phyloP scores from a whole-genome alignment of 1,140 invertebrate species.

The Akabosia matsudoensis region DNA sequence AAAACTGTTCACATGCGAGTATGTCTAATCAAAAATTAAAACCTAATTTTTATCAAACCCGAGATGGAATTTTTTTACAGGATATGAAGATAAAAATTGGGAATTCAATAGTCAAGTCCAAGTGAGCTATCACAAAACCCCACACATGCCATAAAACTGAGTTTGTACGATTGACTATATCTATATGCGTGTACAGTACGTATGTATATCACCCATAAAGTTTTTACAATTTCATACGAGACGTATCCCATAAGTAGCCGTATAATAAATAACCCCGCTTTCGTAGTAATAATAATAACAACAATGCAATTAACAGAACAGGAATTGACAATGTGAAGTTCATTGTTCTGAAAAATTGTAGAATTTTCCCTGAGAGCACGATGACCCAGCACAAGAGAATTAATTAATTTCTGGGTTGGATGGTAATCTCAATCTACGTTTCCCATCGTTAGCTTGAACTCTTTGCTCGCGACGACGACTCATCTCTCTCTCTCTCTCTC shows the following conservation, averaged over 20 bases:
- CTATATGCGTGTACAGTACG: too few relatives aligned
- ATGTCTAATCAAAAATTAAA: too few relatives aligned
- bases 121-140: background rate
- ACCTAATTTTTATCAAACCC: too few relatives aligned
- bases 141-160: too few relatives aligned
- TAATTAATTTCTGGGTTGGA: conserved; percentile 24
- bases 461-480: background rate
- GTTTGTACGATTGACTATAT: too few relatives aligned
- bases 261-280: background rate
- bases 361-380: conserved; percentile 42
- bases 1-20: too few relatives aligned
- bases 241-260: too few relatives aligned
- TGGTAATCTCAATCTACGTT: conserved; percentile 11
- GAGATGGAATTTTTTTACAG: too few relatives aligned
- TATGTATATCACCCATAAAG: too few relatives aligned
- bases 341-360: conserved; percentile 22
- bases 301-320: background rate
- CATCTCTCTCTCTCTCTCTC: background rate
- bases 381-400: conserved; percentile 35
- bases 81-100: background rate
- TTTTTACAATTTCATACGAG: too few relatives aligned
- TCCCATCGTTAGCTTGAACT: background rate
- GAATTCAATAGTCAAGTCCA: background rate
- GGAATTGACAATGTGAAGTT: conserved; percentile 21
- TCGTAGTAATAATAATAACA: conserved; percentile 5